A percentile compares a stretch with the other conserved stretches of the same genome.
phyloP scores from a whole-genome alignment of 2,113 vertebrate genomes.

The Tupaia chinensis region DNA sequence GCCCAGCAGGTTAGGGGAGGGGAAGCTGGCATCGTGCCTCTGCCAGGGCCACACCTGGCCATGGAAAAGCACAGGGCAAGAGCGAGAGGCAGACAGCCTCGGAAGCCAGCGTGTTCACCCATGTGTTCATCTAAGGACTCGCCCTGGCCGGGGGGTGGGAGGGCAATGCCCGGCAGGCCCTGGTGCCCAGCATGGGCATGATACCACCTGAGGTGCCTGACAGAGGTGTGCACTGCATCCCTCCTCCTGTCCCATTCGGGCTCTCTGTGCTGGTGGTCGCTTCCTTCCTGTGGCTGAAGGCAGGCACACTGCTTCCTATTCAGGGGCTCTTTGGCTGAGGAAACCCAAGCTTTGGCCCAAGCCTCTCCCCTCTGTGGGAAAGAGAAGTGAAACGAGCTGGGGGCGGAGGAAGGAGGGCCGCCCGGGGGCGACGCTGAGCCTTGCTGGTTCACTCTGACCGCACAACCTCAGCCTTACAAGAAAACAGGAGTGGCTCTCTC shows the following conservation, averaged over 20 bases:
- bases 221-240: background rate
- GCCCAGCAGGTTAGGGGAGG: background rate
- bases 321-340: slow-evolving; percentile 1
- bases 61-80: background rate
- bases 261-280: background rate
- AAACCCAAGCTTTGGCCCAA: background rate
- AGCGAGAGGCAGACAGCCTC: background rate
- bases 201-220: background rate
- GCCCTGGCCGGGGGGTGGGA: background rate
- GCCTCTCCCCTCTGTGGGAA: background rate
- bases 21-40: background rate
- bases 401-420: background rate
- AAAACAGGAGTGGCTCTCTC: background rate
- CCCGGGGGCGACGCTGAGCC: background rate
- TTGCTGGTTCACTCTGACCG: background rate
- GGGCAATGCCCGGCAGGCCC: background rate
- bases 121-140: background rate
- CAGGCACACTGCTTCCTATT: background rate
- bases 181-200: background rate
- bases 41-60: background rate
- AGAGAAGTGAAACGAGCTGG: background rate
- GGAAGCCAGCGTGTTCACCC: background rate
- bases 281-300: slow-evolving; percentile 16
- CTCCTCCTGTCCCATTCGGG: background rate
- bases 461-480: accelerated